A percentile compares a stretch with the other conserved stretches of the same genome.
Evolutionary conservation across 2,113 vertebrate species (phyloP).

Genomic region (Dolichallabes microphthalmus): DNA sequence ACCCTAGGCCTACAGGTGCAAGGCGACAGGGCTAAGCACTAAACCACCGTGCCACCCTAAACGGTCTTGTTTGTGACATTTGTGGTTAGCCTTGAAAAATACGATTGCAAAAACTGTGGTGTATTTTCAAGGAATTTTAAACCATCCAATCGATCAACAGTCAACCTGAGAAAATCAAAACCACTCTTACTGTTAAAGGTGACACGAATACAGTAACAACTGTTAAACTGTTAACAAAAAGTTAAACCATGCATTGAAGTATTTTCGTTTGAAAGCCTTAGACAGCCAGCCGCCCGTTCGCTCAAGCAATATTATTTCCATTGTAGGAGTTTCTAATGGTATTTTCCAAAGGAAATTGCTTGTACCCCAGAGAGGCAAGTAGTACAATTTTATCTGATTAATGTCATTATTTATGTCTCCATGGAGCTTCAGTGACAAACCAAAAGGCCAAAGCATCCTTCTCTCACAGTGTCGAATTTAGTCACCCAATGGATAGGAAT

Average conservation of each 20-base stretch:
- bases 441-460: constrained; percentile 43
- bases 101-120: no score
- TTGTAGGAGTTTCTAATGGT: neutral
- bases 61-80: no score
- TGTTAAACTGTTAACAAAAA: no score
- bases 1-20: no score
- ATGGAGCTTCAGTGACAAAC: constrained; percentile 36
- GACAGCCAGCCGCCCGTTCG: neutral
- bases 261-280: neutral
- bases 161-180: neutral
- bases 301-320: constrained; percentile 1
- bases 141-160: no score
- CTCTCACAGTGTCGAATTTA: constrained; percentile 54
- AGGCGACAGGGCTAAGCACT: no score
- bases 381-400: constrained; percentile 40
- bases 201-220: neutral
- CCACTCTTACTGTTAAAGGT: neutral
- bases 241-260: neutral
- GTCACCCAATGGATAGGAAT: constrained; percentile 48
- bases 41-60: no score
- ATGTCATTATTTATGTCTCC: constrained; percentile 29
- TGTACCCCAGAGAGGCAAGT: constrained; percentile 22
- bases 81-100: no score
- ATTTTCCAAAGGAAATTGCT: constrained; percentile 23
- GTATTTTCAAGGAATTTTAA: no score